A percentile compares a stretch with the other conserved stretches of the same genome.
Evolutionary conservation across 2,888 invertebrate genomes (phyloP).

Genomic region (Trypoxylon attenuatum): DNA sequence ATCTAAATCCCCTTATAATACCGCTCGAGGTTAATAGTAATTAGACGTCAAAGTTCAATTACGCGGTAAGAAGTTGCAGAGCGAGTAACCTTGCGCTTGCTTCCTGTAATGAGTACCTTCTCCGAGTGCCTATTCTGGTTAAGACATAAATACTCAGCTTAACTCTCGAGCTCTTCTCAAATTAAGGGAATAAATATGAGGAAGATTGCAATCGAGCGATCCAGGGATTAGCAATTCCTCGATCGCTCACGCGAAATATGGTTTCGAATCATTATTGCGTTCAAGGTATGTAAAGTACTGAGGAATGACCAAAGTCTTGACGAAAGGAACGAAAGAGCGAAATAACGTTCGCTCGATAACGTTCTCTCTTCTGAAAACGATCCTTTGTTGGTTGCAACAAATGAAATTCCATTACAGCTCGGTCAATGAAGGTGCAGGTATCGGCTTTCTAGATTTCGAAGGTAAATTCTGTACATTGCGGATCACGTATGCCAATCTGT

Average conservation of each 20-base stretch:
- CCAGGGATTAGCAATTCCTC: not conserved
- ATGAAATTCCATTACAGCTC: no score
- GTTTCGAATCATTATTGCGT: not conserved
- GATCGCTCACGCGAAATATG: not conserved
- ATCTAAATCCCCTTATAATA: slow-evolving; percentile 33
- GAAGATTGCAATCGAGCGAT: no score
- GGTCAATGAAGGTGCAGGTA: no score
- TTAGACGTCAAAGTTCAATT: slow-evolving; percentile 39
- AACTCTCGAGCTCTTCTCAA: slow-evolving; percentile 50
- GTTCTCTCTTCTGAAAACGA: no score
- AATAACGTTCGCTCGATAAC: no score
- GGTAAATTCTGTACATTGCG: no score
- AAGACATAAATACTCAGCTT: slow-evolving; percentile 64
- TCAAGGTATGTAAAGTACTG: no score
- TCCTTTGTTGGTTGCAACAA: no score
- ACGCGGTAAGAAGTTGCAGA: slow-evolving; percentile 9
- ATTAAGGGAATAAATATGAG: slow-evolving; percentile 61
- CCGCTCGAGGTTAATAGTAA: slow-evolving; percentile 50
- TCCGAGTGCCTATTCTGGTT: slow-evolving; percentile 54
- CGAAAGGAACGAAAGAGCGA: no score
- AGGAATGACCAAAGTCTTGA: no score
- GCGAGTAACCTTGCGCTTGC: slow-evolving; percentile 15
- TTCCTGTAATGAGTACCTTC: not conserved
- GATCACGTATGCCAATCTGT: no score
- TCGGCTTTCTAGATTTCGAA: no score